Evolutionary conservation across 2,888 invertebrate genomes (phyloP).

Genomic region (Pheosia tremula): DNA sequence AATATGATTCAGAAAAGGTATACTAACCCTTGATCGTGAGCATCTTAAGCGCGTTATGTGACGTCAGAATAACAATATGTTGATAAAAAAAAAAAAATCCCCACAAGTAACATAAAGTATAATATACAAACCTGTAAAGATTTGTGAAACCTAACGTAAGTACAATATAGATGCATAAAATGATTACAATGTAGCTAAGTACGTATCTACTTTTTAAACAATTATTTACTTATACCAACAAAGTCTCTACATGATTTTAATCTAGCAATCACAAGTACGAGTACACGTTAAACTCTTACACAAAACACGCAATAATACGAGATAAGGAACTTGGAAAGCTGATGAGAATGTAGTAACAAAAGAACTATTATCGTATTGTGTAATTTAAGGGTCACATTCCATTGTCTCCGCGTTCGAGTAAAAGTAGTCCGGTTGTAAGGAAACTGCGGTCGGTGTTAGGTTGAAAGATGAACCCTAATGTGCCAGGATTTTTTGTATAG

Average conservation of each 20-base stretch:
- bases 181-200: too few relatives aligned
- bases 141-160: too few relatives aligned
- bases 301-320: conserved; percentile 34
- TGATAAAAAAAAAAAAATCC: too few relatives aligned
- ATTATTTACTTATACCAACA: conserved; percentile 1
- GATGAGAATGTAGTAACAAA: conserved; percentile 38
- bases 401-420: conserved; percentile 21
- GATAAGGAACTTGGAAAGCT: conserved; percentile 33
- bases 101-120: too few relatives aligned
- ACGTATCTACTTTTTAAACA: too few relatives aligned
- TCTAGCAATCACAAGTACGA: conserved; percentile 19
- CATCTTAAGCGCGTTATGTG: too few relatives aligned
- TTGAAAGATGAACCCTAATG: not conserved
- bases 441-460: not conserved
- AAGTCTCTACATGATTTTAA: conserved; percentile 25
- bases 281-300: conserved; percentile 29
- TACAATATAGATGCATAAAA: too few relatives aligned
- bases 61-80: too few relatives aligned
- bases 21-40: too few relatives aligned
- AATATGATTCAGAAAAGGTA: too few relatives aligned
- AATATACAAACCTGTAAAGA: too few relatives aligned
- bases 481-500: not conserved
- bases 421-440: not conserved
- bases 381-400: conserved; percentile 23
- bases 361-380: conserved; percentile 30